These are phyloP conservation scores for Lepus oiostolus DNA, from an alignment of 2,797 vertebrate species.

Conservation along the genomic window DNA sequence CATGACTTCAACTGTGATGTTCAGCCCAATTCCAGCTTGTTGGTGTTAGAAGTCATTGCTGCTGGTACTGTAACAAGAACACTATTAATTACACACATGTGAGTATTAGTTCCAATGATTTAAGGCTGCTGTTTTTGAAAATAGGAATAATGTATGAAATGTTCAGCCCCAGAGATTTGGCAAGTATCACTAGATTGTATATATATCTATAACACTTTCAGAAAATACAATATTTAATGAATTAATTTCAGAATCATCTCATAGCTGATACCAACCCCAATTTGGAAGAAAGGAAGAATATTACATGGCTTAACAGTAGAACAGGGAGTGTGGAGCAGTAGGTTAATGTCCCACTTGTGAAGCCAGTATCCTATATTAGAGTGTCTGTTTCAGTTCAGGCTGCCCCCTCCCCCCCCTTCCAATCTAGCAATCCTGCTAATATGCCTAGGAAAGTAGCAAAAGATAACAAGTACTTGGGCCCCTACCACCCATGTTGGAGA, in stretches of 20 bases:
- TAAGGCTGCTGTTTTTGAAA: background rate
- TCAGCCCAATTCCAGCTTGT: background rate
- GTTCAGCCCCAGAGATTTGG: conserved; percentile 12
- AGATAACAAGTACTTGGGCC: no score
- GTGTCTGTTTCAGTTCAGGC: no score
- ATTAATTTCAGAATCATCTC: background rate
- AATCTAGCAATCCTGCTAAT: no score
- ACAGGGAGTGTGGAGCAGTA: background rate
- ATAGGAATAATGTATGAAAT: background rate
- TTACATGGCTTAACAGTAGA: background rate
- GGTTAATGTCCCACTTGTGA: no score
- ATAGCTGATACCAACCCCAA: background rate
- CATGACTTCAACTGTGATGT: background rate
- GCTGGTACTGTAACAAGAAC: background rate
- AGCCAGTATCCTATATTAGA: no score
- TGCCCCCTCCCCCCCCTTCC: no score
- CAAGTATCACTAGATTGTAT: background rate
- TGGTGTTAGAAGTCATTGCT: background rate
- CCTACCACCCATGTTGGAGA: no score
- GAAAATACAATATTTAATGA: conserved; percentile 27
- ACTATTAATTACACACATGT: background rate
- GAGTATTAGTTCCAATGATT: background rate
- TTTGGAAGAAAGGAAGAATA: background rate
- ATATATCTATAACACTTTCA: conserved; percentile 24
- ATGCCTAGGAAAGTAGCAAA: no score